Evolutionary conservation across 2,888 invertebrate genomes (phyloP).

Genomic region (Orthonevra nobilis): DNA sequence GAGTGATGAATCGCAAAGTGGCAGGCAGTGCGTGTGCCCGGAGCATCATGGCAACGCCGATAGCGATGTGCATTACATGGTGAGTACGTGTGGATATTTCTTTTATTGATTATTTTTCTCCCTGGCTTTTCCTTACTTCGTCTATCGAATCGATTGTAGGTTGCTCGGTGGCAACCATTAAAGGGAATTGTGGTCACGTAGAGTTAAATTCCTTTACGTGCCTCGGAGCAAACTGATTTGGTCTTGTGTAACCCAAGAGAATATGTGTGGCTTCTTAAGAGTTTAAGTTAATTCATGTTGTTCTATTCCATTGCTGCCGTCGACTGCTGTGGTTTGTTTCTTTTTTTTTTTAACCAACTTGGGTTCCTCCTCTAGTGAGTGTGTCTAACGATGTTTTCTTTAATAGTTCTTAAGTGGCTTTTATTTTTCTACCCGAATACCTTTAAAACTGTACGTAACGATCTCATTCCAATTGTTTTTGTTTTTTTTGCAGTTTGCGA

Average conservation of each 20-base stretch:
- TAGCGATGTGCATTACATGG: slow-evolving; percentile 73
- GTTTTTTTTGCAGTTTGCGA: no score
- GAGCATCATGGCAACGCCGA: slow-evolving; percentile 69
- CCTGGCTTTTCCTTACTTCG: background rate
- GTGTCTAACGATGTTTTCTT: no score
- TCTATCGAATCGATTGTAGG: slow-evolving; percentile 11
- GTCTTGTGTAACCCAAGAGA: no score
- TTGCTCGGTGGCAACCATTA: slow-evolving; percentile 30
- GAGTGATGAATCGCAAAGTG: slow-evolving; percentile 52
- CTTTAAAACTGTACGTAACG: no score
- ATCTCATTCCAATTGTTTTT: no score
- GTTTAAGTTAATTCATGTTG: background rate
- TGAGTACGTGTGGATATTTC: slow-evolving; percentile 57
- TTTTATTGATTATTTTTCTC: slow-evolving; percentile 35
- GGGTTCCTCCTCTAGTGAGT: no score
- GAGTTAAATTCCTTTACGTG: slow-evolving; percentile 13
- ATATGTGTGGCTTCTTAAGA: background rate
- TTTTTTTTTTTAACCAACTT: no score
- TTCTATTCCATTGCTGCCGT: no score
- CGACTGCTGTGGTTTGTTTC: no score
- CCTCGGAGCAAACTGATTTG: background rate
- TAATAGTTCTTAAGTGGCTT: no score
- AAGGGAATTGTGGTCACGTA: slow-evolving; percentile 47
- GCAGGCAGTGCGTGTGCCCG: slow-evolving; percentile 70
- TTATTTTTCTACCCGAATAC: no score